phyloP scores from a whole-genome alignment of 2,797 vertebrate genomes.

The Dicrostonyx torquatus region DNA sequence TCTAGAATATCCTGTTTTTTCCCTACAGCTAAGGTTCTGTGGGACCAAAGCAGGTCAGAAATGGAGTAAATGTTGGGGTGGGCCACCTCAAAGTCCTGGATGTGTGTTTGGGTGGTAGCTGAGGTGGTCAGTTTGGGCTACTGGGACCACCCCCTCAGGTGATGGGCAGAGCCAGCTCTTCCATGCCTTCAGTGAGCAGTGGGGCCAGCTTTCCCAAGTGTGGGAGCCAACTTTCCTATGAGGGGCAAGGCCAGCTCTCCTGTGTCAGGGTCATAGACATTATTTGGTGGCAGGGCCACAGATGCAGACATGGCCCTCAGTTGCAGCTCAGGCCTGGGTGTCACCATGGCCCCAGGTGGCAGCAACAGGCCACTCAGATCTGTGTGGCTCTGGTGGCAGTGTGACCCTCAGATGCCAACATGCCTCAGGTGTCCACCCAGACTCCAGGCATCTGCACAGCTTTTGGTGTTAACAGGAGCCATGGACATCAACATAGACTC shows the following conservation, averaged over 20 bases:
- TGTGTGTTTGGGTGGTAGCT: neutral
- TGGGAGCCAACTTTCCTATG: too few species aligned
- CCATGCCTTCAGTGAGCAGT: neutral
- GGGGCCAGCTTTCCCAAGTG: too few species aligned
- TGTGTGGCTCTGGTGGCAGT: neutral
- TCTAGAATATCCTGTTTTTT: neutral
- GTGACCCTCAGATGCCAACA: neutral
- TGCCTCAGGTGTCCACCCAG: neutral
- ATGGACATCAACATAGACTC: neutral
- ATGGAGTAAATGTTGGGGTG: neutral
- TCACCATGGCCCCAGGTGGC: neutral
- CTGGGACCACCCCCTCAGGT: neutral
- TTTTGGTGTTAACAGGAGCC: neutral
- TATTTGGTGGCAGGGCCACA: neutral
- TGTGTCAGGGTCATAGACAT: neutral
- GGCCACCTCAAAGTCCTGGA: neutral
- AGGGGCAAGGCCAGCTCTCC: neutral
- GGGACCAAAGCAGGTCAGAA: neutral
- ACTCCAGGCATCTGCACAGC: neutral
- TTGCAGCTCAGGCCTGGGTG: neutral
- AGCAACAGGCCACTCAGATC: neutral
- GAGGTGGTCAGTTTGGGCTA: neutral
- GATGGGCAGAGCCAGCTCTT: neutral
- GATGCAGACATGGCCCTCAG: neutral
- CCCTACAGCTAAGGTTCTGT: neutral